Percentiles rank a stretch among this genome's conserved stretches.
These are phyloP conservation scores for Hyppa rectilinea DNA, from an alignment of 2,888 invertebrate species.

Conservation along the genomic window DNA sequence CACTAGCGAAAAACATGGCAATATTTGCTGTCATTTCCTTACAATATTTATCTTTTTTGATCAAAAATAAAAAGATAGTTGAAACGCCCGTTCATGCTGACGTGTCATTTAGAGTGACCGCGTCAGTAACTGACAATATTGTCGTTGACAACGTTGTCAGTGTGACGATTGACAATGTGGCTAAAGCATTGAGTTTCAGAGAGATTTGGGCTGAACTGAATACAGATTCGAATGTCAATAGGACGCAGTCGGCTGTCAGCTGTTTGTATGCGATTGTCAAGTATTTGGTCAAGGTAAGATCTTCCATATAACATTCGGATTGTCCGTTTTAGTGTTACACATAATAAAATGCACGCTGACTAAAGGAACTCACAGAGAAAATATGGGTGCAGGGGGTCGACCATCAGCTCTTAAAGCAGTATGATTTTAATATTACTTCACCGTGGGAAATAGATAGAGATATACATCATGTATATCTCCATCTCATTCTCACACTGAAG, in stretches of 20 bases:
- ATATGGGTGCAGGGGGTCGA: too few species aligned
- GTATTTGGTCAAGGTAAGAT: constrained; percentile 85
- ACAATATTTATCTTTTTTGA: constrained; percentile 87
- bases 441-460: too few species aligned
- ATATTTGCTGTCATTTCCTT: constrained; percentile 86
- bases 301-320: not conserved
- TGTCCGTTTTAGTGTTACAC: not conserved
- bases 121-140: constrained; percentile 79
- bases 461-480: too few species aligned
- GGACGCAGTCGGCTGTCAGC: constrained; percentile 87
- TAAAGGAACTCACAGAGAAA: too few species aligned
- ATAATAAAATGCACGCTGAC: not conserved
- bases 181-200: constrained; percentile 80
- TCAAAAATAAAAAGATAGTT: constrained; percentile 87
- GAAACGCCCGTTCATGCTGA: constrained; percentile 85
- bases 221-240: constrained; percentile 82
- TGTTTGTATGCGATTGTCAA: constrained; percentile 87
- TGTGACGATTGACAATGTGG: constrained; percentile 82
- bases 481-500: too few species aligned
- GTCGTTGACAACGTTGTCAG: constrained; percentile 83
- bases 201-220: constrained; percentile 87
- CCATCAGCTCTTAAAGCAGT: too few species aligned
- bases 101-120: constrained; percentile 82
- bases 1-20: constrained; percentile 81
- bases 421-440: too few species aligned